Conservation (phyloP, 2,888 invertebrate species). For the Hydriomena furcata region DNA sequence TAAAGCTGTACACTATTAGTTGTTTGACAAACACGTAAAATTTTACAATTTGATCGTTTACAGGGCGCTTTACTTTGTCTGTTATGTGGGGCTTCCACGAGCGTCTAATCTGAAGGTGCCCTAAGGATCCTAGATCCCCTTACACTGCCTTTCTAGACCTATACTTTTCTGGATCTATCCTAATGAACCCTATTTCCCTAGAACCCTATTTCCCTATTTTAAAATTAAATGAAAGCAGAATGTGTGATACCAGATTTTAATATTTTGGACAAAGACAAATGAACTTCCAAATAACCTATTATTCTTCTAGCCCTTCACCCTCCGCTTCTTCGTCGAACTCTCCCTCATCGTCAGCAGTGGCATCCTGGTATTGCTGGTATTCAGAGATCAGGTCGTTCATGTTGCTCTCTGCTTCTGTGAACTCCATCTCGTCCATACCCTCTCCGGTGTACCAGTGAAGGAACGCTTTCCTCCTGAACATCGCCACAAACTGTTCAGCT, state of each 20-base stretch:
- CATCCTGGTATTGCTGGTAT: constrained; percentile 90
- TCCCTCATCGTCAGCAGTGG: constrained; percentile 82
- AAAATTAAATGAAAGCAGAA: constrained; percentile 9
- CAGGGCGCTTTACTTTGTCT: no score
- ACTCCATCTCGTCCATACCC: constrained; percentile 97
- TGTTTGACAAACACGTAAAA: no score
- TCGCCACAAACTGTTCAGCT: constrained; percentile 93
- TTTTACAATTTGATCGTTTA: no score
- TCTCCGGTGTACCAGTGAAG: constrained; percentile 98
- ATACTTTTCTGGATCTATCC: no score
- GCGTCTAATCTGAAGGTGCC: no score
- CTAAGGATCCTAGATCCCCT: no score
- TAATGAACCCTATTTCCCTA: background rate
- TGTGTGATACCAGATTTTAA: constrained; percentile 37
- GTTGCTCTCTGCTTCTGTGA: constrained; percentile 95
- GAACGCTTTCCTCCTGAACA: constrained; percentile 98
- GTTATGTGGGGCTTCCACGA: no score
- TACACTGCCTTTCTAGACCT: no score
- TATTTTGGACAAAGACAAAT: constrained; percentile 53
- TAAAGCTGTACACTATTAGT: no score
- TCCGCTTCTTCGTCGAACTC: constrained; percentile 82
- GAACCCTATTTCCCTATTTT: background rate
- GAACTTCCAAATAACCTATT: constrained; percentile 40
- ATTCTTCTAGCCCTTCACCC: constrained; percentile 76
- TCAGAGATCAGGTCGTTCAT: constrained; percentile 89